Percentiles rank a stretch among this genome's conserved stretches.
Evolutionary conservation across 1,140 invertebrate genomes (phyloP).

Genomic region (Drosophila sucinea): DNA sequence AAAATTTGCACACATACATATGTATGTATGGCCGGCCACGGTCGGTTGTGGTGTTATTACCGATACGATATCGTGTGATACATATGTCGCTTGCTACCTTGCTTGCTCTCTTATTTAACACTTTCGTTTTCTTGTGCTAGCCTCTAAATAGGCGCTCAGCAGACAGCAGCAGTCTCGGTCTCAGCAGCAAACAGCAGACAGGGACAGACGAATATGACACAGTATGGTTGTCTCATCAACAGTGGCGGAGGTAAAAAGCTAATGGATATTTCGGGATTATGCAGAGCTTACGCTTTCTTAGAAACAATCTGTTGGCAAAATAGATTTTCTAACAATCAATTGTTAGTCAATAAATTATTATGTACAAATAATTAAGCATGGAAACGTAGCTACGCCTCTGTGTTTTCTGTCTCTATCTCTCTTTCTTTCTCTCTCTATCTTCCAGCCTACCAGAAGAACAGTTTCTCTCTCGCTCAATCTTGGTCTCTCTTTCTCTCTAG

Average conservation of each 20-base stretch:
- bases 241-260: neutral
- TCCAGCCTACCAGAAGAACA: slow-evolving; percentile 38
- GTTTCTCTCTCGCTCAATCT: slow-evolving; percentile 3
- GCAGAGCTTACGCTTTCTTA: no score
- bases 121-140: slow-evolving; percentile 83
- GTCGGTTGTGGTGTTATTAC: neutral
- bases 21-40: slow-evolving; percentile 28
- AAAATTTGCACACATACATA: slow-evolving; percentile 48
- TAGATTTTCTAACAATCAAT: no score
- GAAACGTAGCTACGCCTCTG: neutral
- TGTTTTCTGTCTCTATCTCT: slow-evolving; percentile 3
- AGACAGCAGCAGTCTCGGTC: slow-evolving; percentile 31
- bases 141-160: slow-evolving; percentile 79
- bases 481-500: slow-evolving; percentile 3
- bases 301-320: no score
- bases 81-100: slow-evolving; percentile 20
- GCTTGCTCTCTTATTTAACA: slow-evolving; percentile 51
- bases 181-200: slow-evolving; percentile 18
- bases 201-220: neutral
- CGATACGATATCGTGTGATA: neutral
- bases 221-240: slow-evolving; percentile 20
- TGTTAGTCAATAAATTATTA: no score
- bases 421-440: slow-evolving; percentile 24
- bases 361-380: no score
- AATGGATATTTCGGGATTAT: no score